These are phyloP conservation scores for Argyra leucocephala DNA, from an alignment of 2,888 invertebrate species.

Conservation along the genomic window DNA sequence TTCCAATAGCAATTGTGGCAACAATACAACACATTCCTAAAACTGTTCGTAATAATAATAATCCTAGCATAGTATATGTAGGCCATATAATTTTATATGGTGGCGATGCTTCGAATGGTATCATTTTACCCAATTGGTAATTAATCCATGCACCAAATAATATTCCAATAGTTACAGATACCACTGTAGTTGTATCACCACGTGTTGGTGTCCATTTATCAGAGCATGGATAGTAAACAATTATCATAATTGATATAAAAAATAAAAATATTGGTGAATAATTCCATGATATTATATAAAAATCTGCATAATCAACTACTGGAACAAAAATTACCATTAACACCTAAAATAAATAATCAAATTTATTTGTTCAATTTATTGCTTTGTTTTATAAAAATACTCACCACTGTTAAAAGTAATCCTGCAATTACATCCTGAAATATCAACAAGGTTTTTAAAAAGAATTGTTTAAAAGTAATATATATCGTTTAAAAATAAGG, in stretches of 20 bases:
- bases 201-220: slow-evolving; percentile 86
- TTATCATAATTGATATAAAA: slow-evolving; percentile 54
- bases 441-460: too few relatives aligned
- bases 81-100: slow-evolving; percentile 75
- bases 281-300: slow-evolving; percentile 56
- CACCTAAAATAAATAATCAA: neutral
- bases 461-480: too few relatives aligned
- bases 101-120: slow-evolving; percentile 54
- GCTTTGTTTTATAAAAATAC: neutral
- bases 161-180: slow-evolving; percentile 72
- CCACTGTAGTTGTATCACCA: slow-evolving; percentile 81
- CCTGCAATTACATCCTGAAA: slow-evolving; percentile 77
- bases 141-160: slow-evolving; percentile 75
- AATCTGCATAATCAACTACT: slow-evolving; percentile 63
- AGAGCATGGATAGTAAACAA: slow-evolving; percentile 71
- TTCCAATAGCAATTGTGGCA: slow-evolving; percentile 57
- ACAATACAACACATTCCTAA: slow-evolving; percentile 69
- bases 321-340: slow-evolving; percentile 67
- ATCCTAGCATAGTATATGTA: slow-evolving; percentile 59
- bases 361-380: neutral
- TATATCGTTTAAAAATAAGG: too few relatives aligned
- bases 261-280: slow-evolving; percentile 58
- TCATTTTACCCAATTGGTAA: slow-evolving; percentile 66
- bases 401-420: slow-evolving; percentile 52
- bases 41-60: slow-evolving; percentile 56